Conservation (phyloP, 1,140 invertebrate species). For the Meteorus sp. region DNA sequence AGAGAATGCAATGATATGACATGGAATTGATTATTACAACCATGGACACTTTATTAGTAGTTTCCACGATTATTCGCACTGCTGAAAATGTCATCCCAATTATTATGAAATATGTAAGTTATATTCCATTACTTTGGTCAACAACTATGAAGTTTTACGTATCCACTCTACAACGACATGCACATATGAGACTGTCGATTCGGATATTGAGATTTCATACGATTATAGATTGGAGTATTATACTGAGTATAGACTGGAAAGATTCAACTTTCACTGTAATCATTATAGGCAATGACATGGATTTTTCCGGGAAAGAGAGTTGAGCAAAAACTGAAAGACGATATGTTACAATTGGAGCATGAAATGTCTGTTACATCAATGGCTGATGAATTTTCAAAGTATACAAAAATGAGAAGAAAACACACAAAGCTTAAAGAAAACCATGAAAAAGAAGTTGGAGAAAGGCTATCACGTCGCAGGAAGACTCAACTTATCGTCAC, state of each 20-base stretch:
- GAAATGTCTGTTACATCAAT: conserved; percentile 59
- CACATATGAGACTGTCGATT: too few relatives aligned
- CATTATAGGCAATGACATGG: conserved; percentile 36
- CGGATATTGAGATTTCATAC: too few relatives aligned
- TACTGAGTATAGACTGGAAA: not conserved
- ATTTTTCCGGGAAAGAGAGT: conserved; percentile 32
- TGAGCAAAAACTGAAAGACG: conserved; percentile 35
- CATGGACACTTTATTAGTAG: conserved; percentile 23
- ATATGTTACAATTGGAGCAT: conserved; percentile 52
- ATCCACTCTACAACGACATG: not conserved
- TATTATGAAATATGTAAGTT: conserved; percentile 24
- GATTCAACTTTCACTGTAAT: not conserved
- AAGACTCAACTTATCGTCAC: conserved; percentile 29
- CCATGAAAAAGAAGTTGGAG: conserved; percentile 45
- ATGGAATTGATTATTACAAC: too few relatives aligned
- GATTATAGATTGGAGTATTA: too few relatives aligned
- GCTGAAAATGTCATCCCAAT: conserved; percentile 12
- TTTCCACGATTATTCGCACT: conserved; percentile 14
- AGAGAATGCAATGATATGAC: too few relatives aligned
- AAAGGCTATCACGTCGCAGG: conserved; percentile 20
- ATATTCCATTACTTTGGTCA: not conserved
- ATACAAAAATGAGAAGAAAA: conserved; percentile 61
- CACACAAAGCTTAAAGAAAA: conserved; percentile 55
- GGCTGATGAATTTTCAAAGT: conserved; percentile 65
- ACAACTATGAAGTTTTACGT: not conserved